A percentile compares a stretch with the other conserved stretches of the same genome.
Conservation (phyloP, 2,888 invertebrate genomes). For the Oxyteleia sp. region DNA sequence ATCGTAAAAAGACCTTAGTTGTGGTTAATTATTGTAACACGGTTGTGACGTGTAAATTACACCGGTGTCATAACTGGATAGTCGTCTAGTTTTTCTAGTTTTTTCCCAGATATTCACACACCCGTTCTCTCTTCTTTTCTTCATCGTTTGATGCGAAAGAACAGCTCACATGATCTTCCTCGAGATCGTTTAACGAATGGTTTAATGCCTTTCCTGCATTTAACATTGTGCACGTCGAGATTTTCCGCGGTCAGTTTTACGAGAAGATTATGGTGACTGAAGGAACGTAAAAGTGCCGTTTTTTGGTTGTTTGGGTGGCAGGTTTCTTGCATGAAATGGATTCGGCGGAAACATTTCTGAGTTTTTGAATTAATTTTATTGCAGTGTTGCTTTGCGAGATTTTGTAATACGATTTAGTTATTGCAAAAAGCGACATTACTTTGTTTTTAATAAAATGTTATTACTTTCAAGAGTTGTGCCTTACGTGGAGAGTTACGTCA, state of each 20-base stretch:
- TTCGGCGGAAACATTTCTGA: too few relatives aligned
- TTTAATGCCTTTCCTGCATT: not conserved
- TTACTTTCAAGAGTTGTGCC: too few relatives aligned
- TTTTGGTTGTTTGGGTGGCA: not conserved
- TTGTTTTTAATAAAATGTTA: too few relatives aligned
- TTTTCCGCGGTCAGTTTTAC: not conserved
- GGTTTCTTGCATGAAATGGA: too few relatives aligned
- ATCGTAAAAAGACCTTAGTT: conserved; percentile 54
- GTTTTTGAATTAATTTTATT: too few relatives aligned
- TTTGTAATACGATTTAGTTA: not conserved
- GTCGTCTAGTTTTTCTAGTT: conserved; percentile 11
- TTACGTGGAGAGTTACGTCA: too few relatives aligned
- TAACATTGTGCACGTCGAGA: not conserved
- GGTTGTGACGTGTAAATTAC: conserved; percentile 62
- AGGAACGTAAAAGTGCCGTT: not conserved
- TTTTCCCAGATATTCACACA: not conserved
- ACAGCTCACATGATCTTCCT: not conserved
- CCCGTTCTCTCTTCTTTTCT: not conserved
- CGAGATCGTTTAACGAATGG: not conserved
- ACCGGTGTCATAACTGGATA: conserved; percentile 19
- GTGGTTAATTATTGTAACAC: conserved; percentile 70
- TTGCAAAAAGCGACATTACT: not conserved
- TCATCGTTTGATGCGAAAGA: not conserved
- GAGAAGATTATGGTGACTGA: not conserved
- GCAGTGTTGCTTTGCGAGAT: too few relatives aligned